Conservation (phyloP, 2,113 vertebrate species). For the Lynx canadensis region DNA sequence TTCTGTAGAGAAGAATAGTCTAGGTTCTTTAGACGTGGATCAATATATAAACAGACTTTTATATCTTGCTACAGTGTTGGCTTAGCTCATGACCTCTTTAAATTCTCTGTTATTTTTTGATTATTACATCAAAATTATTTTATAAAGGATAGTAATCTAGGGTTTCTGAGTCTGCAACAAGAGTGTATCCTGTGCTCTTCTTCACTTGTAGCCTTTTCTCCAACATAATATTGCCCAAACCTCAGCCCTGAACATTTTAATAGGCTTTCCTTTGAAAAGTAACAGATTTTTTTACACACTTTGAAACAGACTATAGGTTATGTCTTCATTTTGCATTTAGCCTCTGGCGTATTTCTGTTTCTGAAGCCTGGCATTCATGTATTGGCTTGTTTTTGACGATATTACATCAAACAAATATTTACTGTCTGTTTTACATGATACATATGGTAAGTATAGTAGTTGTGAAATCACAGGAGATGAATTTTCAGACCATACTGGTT, state of each 20-base stretch:
- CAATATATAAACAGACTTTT: neutral
- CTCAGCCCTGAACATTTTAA: neutral
- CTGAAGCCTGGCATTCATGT: neutral
- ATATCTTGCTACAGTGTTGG: neutral
- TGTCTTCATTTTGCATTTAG: neutral
- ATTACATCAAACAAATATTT: neutral
- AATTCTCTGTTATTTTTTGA: neutral
- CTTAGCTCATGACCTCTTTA: neutral
- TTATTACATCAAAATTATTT: neutral
- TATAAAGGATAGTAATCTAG: neutral
- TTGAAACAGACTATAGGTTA: neutral
- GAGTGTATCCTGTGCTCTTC: neutral
- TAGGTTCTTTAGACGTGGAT: neutral
- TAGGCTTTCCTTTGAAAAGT: conserved; percentile 30
- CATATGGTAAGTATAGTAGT: neutral
- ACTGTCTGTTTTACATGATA: neutral
- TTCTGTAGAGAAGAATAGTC: neutral
- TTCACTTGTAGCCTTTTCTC: neutral
- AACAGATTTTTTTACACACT: neutral
- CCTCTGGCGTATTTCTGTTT: neutral
- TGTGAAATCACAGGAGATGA: neutral
- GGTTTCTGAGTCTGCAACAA: neutral
- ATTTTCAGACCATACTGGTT: neutral
- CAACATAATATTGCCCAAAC: neutral
- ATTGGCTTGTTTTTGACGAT: neutral